Evolutionary conservation across 2,888 invertebrate species (phyloP).

Genomic region (Eudemis profundana): DNA sequence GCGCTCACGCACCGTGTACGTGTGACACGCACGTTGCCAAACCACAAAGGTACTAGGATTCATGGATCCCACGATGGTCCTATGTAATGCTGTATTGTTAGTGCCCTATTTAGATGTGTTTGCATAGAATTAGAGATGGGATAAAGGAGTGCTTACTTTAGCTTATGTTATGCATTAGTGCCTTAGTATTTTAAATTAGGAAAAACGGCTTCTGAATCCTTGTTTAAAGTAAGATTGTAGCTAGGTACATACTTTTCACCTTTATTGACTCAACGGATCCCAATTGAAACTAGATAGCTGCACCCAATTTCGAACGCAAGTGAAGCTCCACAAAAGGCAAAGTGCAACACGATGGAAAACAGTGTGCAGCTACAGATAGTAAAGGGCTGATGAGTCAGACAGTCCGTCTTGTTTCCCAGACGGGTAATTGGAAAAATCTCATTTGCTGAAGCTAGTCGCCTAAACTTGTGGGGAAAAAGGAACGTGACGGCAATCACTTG

Average conservation of each 20-base stretch:
- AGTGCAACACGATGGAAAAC: conserved; percentile 22
- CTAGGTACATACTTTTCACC: not conserved
- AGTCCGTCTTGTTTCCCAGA: conserved; percentile 46
- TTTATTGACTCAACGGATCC: conserved; percentile 5
- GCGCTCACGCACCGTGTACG: conserved; percentile 50
- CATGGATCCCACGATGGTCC: conserved; percentile 43
- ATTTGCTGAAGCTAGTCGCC: conserved; percentile 53
- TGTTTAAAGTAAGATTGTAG: too few species aligned
- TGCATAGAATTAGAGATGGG: conserved; percentile 32
- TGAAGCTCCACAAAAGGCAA: conserved; percentile 3
- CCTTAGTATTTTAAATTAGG: not conserved
- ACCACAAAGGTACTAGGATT: conserved; percentile 52
- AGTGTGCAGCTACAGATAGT: conserved; percentile 38
- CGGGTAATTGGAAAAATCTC: conserved; percentile 78
- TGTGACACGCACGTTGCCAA: conserved; percentile 65
- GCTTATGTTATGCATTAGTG: too few species aligned
- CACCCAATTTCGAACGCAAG: conserved; percentile 20
- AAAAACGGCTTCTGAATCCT: not conserved
- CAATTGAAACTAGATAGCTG: conserved; percentile 12
- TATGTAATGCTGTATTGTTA: conserved; percentile 41
- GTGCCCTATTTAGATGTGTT: conserved; percentile 36
- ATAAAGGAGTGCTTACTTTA: not conserved
- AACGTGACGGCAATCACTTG: conserved; percentile 9
- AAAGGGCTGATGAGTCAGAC: conserved; percentile 37
- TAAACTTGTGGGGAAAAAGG: conserved; percentile 26